A percentile compares a stretch with the other conserved stretches of the same genome.
These are phyloP conservation scores for Sebastes diploproa DNA, from an alignment of 2,797 vertebrate species.

Conservation along the genomic window DNA sequence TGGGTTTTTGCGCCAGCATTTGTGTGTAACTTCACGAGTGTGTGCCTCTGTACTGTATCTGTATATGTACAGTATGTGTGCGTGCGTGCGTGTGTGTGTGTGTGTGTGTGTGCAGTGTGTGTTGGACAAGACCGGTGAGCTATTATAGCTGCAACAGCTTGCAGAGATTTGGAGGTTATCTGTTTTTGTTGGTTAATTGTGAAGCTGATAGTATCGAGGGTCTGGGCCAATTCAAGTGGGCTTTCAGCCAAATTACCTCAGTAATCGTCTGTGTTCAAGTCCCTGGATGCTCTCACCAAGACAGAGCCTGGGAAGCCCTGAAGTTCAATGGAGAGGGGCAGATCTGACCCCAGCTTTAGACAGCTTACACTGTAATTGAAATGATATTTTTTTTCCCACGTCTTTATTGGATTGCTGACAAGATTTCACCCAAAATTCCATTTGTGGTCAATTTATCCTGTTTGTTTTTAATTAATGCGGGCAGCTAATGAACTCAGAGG, in stretches of 20 bases:
- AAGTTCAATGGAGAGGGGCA: conserved; percentile 72
- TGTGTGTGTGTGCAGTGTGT: conserved; percentile 24
- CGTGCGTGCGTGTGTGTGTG: conserved; percentile 1
- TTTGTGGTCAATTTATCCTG: conserved; percentile 82
- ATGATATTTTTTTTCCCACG: conserved; percentile 61
- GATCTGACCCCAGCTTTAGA: conserved; percentile 77
- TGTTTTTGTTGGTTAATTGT: conserved; percentile 89
- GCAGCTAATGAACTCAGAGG: conserved; percentile 76
- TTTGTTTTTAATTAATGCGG: conserved; percentile 84
- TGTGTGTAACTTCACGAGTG: conserved; percentile 52
- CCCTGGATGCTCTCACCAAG: conserved; percentile 74
- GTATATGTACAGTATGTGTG: conserved; percentile 49
- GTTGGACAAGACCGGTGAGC: conserved; percentile 62
- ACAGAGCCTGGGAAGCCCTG: conserved; percentile 70
- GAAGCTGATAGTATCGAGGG: conserved; percentile 84
- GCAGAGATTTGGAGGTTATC: conserved; percentile 86
- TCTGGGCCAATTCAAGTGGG: conserved; percentile 82
- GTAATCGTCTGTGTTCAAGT: conserved; percentile 80
- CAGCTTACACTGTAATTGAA: conserved; percentile 82
- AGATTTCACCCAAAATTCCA: conserved; percentile 79
- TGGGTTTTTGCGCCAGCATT: conserved; percentile 68
- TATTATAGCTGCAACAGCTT: conserved; percentile 74
- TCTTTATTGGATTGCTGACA: conserved; percentile 75
- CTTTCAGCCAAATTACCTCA: conserved; percentile 85
- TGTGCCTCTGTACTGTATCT: conserved; percentile 54